Percentiles rank a stretch among this genome's conserved stretches.
Evolutionary conservation across 92 coral and sea anemone genomes (phyloP).

Genomic region (Heteractis magnifica): DNA sequence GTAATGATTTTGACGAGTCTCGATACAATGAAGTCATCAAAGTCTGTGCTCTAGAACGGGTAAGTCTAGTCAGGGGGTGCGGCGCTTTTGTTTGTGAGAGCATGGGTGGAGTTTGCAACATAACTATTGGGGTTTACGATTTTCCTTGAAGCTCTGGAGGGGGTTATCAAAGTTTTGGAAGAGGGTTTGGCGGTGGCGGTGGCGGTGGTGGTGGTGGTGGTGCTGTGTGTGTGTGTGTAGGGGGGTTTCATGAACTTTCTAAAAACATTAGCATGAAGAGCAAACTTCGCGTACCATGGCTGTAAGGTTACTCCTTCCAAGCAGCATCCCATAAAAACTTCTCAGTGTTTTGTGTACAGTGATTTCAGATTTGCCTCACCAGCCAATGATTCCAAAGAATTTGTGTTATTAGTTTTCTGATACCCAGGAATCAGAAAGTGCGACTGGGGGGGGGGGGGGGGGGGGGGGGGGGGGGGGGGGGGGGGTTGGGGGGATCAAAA

Average conservation of each 20-base stretch:
- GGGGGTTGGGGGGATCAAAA: not conserved
- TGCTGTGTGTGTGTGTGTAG: not conserved
- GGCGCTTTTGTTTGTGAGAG: not conserved
- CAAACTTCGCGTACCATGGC: too few species aligned
- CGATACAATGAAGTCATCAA: conserved; percentile 56
- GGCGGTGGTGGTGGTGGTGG: not conserved
- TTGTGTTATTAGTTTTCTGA: too few species aligned
- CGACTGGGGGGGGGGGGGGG: too few species aligned
- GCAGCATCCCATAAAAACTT: too few species aligned
- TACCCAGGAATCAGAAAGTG: too few species aligned
- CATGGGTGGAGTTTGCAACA: not conserved
- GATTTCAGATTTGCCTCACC: too few species aligned
- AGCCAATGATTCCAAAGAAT: too few species aligned
- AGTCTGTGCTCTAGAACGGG: conserved; percentile 63
- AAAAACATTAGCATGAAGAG: too few species aligned
- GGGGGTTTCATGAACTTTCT: too few species aligned
- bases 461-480: too few species aligned
- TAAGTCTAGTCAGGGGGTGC: not conserved
- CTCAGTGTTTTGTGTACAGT: too few species aligned
- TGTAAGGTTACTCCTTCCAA: too few species aligned
- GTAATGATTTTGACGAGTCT: conserved; percentile 46
- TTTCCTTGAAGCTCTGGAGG: not conserved
- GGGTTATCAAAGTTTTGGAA: not conserved
- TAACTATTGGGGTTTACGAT: not conserved
- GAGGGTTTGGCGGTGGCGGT: not conserved